Percentiles rank a stretch among this genome's conserved stretches.
Evolutionary conservation across 2,888 invertebrate genomes (phyloP).

Genomic region (Leptogaster cylindrica): DNA sequence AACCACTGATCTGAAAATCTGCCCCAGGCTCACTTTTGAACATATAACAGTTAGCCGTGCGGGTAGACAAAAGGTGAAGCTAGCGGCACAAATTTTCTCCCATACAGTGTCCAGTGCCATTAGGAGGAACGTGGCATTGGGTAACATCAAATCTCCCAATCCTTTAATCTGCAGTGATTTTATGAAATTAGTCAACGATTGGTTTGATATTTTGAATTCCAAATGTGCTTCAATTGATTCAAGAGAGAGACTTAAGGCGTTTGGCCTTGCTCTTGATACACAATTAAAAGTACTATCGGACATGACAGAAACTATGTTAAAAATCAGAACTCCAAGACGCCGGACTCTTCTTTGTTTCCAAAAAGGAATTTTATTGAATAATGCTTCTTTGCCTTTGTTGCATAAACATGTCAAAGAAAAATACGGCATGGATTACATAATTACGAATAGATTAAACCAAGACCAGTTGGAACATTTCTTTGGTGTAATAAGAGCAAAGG

Average conservation of each 20-base stretch:
- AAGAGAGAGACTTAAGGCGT: constrained; percentile 47
- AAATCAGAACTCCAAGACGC: constrained; percentile 46
- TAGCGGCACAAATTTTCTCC: constrained; percentile 50
- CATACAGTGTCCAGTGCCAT: constrained; percentile 48
- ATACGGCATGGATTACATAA: neutral
- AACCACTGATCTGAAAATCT: neutral
- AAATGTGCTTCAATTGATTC: constrained; percentile 46
- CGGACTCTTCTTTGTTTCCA: constrained; percentile 49
- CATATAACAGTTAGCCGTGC: neutral
- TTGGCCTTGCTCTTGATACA: constrained; percentile 44
- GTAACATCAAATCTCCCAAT: constrained; percentile 31
- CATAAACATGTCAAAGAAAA: neutral
- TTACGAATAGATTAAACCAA: constrained; percentile 31
- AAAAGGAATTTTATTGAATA: constrained; percentile 48
- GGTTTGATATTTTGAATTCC: constrained; percentile 50
- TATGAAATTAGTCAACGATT: constrained; percentile 49
- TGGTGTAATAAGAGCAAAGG: neutral
- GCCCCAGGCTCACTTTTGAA: neutral
- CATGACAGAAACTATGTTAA: constrained; percentile 45
- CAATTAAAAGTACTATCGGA: constrained; percentile 48
- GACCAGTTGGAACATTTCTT: constrained; percentile 4
- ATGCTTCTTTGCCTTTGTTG: constrained; percentile 4
- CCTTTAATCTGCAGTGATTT: constrained; percentile 49
- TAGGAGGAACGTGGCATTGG: constrained; percentile 45
- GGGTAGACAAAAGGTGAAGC: constrained; percentile 35